phyloP scores from a whole-genome alignment of 2,888 invertebrate species.

The Perizoma affinitatum region DNA sequence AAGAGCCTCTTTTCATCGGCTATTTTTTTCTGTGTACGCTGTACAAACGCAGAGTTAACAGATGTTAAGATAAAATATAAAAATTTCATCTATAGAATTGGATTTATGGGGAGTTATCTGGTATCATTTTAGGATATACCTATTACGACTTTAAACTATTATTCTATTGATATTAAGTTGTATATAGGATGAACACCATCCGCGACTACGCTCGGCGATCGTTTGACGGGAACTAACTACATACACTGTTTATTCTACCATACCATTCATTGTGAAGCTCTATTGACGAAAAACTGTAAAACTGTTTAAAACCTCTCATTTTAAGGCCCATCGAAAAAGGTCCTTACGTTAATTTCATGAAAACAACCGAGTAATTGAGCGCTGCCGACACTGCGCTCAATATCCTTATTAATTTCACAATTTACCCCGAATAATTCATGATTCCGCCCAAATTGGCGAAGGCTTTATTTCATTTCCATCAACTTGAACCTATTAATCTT shows the following conservation, averaged over 20 bases:
- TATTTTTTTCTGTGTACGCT: too few relatives aligned
- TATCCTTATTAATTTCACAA: constrained; percentile 40
- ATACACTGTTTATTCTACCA: constrained; percentile 10
- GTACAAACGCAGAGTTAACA: too few relatives aligned
- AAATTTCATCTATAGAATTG: too few relatives aligned
- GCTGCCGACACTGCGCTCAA: constrained; percentile 35
- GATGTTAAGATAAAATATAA: too few relatives aligned
- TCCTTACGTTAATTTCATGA: constrained; percentile 57
- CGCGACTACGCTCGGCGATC: too few relatives aligned
- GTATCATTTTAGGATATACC: too few relatives aligned
- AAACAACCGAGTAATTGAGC: constrained; percentile 72
- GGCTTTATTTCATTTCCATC: constrained; percentile 31
- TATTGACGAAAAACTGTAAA: constrained; percentile 12
- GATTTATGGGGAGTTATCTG: too few relatives aligned
- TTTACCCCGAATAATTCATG: constrained; percentile 32
- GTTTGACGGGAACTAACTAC: too few relatives aligned
- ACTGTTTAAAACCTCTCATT: constrained; percentile 10
- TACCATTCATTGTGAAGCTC: constrained; percentile 1
- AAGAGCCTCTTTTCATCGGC: too few relatives aligned
- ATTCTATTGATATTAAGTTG: too few relatives aligned
- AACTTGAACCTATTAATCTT: constrained; percentile 34
- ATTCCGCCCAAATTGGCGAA: constrained; percentile 27
- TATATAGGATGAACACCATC: too few relatives aligned
- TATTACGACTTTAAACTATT: too few relatives aligned
- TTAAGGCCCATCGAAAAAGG: constrained; percentile 10